These are phyloP conservation scores for Anarhynchus alexandrinus DNA, from an alignment of 2,113 vertebrate genomes.

Conservation along the genomic window DNA sequence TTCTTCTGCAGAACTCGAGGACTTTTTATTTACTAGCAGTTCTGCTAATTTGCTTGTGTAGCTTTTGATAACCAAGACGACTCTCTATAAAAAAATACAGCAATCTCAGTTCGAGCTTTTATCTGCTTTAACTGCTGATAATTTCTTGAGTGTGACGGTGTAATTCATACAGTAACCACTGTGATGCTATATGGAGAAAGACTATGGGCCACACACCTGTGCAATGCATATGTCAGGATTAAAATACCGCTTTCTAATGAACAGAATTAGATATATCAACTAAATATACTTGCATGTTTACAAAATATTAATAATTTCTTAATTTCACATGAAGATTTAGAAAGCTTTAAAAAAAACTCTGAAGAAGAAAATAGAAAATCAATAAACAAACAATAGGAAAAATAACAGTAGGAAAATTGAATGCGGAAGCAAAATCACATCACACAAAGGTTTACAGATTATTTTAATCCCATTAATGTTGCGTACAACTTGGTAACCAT, in stretches of 20 bases:
- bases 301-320: neutral
- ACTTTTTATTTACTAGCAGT: neutral
- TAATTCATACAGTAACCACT: neutral
- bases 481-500: neutral
- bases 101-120: neutral
- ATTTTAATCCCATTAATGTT: neutral
- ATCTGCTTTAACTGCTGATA: neutral
- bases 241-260: neutral
- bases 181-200: neutral
- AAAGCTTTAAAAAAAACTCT: neutral
- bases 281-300: neutral
- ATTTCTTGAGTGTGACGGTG: neutral
- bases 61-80: neutral
- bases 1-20: neutral
- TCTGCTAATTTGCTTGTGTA: neutral
- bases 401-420: neutral
- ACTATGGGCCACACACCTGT: neutral
- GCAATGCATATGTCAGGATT: neutral
- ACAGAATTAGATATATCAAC: neutral
- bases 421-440: neutral
- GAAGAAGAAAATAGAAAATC: neutral
- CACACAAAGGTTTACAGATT: neutral
- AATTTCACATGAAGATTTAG: neutral
- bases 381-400: neutral
- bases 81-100: neutral